Evolutionary conservation across 2,797 vertebrate genomes (phyloP).

Genomic region (Ctenopoma multispine): DNA sequence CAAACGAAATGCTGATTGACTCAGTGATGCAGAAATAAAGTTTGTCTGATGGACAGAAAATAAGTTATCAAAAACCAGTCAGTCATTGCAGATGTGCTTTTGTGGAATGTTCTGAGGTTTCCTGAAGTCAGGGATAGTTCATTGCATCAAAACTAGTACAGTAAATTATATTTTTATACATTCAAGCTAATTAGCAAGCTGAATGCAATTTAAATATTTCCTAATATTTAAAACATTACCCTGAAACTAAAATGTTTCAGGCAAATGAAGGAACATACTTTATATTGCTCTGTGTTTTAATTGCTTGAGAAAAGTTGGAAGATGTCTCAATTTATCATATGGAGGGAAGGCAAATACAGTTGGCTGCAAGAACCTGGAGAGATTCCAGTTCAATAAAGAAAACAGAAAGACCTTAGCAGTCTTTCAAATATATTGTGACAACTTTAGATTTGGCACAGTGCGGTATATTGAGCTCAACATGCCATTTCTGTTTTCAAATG

Average conservation of each 20-base stretch:
- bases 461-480: conserved; percentile 28
- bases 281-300: conserved; percentile 30
- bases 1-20: conserved; percentile 65
- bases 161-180: conserved; percentile 4
- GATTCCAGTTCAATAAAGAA: conserved; percentile 44
- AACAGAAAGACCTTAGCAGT: conserved; percentile 25
- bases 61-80: conserved; percentile 14
- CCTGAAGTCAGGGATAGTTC: conserved; percentile 29
- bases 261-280: conserved; percentile 39
- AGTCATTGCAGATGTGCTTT: conserved; percentile 17
- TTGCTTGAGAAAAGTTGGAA: conserved; percentile 19
- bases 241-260: conserved; percentile 27
- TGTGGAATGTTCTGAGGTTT: conserved; percentile 36
- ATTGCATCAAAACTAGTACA: conserved; percentile 26
- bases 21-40: conserved; percentile 49
- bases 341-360: conserved; percentile 28
- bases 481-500: conserved; percentile 42
- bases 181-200: conserved; percentile 47
- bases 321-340: conserved; percentile 10
- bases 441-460: conserved; percentile 34
- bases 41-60: conserved; percentile 31
- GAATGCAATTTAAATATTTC: conserved; percentile 41
- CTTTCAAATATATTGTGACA: conserved; percentile 60
- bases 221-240: conserved; percentile 34
- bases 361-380: conserved; percentile 38